Percentiles rank a stretch among this genome's conserved stretches.
These are phyloP conservation scores for Tokudaia tokunoshimensis DNA, from an alignment of 2,797 vertebrate genomes.

Conservation along the genomic window DNA sequence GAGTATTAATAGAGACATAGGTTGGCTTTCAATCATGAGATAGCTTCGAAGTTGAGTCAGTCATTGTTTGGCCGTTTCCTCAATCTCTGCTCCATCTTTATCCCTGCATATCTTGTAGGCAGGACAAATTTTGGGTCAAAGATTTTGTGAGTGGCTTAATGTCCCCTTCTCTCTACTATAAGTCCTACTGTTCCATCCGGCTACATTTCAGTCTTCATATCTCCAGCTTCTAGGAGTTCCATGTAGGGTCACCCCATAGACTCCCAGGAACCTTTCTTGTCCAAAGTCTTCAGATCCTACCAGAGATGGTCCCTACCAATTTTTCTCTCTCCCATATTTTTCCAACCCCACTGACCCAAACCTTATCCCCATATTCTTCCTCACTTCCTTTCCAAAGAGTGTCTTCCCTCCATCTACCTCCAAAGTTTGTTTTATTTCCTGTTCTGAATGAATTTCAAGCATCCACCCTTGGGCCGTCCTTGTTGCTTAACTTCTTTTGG, in stretches of 20 bases:
- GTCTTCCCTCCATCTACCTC: background rate
- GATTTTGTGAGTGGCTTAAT: background rate
- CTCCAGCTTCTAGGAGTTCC: background rate
- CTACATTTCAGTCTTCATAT: background rate
- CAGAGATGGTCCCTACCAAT: background rate
- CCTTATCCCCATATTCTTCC: background rate
- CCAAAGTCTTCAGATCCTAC: background rate
- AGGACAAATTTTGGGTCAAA: background rate
- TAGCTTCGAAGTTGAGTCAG: no score
- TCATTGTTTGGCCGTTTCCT: no score
- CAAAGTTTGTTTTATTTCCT: background rate
- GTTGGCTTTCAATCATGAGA: no score
- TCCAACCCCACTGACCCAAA: background rate
- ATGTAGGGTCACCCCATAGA: background rate
- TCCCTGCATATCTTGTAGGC: no score
- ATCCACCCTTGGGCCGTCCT: background rate
- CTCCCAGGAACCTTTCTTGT: background rate
- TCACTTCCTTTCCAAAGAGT: background rate
- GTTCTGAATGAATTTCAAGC: background rate
- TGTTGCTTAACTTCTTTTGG: background rate
- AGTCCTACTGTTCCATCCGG: background rate
- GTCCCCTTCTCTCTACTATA: background rate
- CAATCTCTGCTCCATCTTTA: no score
- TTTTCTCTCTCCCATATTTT: background rate
- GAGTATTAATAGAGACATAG: background rate